Percentiles rank a stretch among this genome's conserved stretches.
Conservation (phyloP, 2,797 vertebrate species). For the Pyrocephalus nanus region DNA sequence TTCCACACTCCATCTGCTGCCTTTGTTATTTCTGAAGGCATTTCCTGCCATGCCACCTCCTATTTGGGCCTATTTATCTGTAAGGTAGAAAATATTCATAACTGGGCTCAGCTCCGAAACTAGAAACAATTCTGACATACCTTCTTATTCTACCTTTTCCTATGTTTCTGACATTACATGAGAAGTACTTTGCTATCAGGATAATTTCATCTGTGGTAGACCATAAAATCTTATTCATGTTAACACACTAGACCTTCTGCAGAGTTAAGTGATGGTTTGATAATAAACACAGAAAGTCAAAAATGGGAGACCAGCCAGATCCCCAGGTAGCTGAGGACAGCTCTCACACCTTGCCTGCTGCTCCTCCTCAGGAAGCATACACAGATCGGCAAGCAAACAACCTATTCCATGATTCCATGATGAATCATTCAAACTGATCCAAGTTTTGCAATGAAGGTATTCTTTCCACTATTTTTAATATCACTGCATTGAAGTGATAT, state of each 20-base stretch:
- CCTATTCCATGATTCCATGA: not conserved
- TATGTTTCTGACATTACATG: not conserved
- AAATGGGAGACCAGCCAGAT: not conserved
- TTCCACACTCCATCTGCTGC: constrained; percentile 22
- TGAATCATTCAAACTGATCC: not conserved
- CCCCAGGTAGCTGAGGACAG: not conserved
- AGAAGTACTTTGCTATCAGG: not conserved
- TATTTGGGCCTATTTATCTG: not conserved
- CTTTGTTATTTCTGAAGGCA: constrained; percentile 5
- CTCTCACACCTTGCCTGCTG: not conserved
- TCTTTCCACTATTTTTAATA: constrained; percentile 34
- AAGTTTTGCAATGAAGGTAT: constrained; percentile 5
- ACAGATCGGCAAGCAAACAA: not conserved
- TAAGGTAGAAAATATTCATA: not conserved
- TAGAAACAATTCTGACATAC: not conserved
- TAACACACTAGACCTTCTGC: not conserved
- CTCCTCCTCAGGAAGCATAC: not conserved
- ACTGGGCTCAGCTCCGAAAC: not conserved
- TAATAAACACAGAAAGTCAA: not conserved
- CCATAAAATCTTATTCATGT: not conserved
- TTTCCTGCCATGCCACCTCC: not conserved
- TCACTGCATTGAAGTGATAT: not conserved
- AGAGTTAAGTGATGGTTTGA: not conserved
- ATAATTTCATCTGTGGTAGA: not conserved
- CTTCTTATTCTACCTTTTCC: not conserved